phyloP scores from a whole-genome alignment of 2,888 invertebrate species.

The Slavum lentiscoides region DNA sequence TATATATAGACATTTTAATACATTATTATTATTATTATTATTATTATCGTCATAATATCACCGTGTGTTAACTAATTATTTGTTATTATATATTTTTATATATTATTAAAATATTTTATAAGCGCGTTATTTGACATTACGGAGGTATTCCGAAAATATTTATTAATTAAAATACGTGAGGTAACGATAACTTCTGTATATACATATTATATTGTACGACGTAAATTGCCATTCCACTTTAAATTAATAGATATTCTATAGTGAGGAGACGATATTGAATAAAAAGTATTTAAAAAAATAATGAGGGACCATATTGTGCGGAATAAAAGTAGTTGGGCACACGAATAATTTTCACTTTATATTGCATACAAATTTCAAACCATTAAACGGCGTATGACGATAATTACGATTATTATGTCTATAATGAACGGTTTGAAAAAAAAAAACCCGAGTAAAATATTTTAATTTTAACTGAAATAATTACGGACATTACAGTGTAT shows the following conservation, averaged over 20 bases:
- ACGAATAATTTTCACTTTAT: too few species aligned
- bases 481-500: too few species aligned
- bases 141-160: background rate
- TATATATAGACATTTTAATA: constrained; percentile 7
- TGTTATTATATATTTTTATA: constrained; percentile 25
- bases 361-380: too few species aligned
- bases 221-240: background rate
- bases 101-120: background rate
- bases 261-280: background rate
- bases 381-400: too few species aligned
- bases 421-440: too few species aligned
- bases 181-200: background rate
- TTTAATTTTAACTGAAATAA: too few species aligned
- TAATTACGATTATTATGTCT: too few species aligned
- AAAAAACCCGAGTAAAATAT: too few species aligned
- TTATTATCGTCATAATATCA: background rate
- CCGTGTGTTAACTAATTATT: constrained; percentile 38
- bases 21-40: constrained; percentile 15
- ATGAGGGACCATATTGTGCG: too few species aligned
- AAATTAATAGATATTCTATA: background rate
- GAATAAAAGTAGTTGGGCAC: too few species aligned
- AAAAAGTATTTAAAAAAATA: background rate
- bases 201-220: background rate
- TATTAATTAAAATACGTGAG: background rate
- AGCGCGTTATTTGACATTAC: constrained; percentile 21